These are phyloP conservation scores for Nibea coibor DNA, from an alignment of 2,113 vertebrate species.

Conservation along the genomic window DNA sequence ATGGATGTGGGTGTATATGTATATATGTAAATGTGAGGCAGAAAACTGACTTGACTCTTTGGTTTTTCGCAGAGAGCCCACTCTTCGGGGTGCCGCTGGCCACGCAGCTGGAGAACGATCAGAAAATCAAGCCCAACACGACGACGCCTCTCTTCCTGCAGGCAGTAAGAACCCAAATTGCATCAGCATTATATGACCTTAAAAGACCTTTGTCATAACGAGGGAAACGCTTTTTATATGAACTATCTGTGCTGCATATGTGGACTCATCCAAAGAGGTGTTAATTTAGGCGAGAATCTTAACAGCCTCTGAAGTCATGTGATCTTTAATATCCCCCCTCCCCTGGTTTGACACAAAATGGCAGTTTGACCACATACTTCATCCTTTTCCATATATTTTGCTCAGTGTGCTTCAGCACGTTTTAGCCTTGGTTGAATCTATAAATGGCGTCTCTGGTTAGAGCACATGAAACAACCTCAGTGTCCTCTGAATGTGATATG, in stretches of 20 bases:
- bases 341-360: background rate
- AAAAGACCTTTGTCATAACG: background rate
- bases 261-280: background rate
- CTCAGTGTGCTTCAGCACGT: background rate
- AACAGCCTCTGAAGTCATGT: background rate
- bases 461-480: background rate
- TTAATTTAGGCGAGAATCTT: background rate
- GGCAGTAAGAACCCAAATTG: slow-evolving; percentile 78
- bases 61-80: slow-evolving; percentile 82
- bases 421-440: background rate
- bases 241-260: background rate
- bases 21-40: background rate
- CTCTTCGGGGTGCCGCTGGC: slow-evolving; percentile 90
- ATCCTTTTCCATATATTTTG: background rate
- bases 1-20: background rate
- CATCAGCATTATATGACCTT: background rate
- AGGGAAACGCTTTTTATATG: background rate
- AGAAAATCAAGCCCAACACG: slow-evolving; percentile 84
- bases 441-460: background rate
- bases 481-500: slow-evolving; percentile 29
- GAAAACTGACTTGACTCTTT: slow-evolving; percentile 1
- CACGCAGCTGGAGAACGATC: slow-evolving; percentile 88
- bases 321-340: background rate
- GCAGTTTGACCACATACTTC: background rate
- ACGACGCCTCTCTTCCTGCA: slow-evolving; percentile 89